phyloP scores from a whole-genome alignment of 2,888 invertebrate genomes.

The Agonum fuliginosum region DNA sequence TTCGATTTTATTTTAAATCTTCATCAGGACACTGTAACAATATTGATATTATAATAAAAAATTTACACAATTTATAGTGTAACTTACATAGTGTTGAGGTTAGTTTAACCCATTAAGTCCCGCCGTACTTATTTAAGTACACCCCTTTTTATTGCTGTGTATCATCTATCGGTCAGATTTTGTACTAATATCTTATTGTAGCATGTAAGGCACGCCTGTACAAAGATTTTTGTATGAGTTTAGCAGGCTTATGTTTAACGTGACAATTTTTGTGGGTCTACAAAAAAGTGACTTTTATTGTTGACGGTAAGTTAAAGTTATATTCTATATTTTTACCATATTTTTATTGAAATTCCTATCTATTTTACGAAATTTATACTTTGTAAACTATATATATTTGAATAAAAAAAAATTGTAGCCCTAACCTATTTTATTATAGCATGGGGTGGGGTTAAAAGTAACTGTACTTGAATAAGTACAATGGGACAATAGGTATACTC shows the following conservation, averaged over 20 bases:
- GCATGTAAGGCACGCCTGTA: not conserved
- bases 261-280: no score
- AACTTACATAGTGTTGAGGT: no score
- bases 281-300: no score
- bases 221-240: not conserved
- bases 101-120: not conserved
- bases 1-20: no score
- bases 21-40: no score
- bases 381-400: not conserved
- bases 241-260: no score
- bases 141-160: not conserved
- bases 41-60: no score
- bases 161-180: not conserved
- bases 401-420: not conserved
- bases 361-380: not conserved
- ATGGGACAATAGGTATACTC: not conserved
- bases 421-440: not conserved
- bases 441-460: not conserved
- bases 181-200: not conserved
- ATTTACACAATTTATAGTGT: no score
- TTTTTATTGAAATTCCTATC: no score
- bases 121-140: not conserved
- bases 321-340: no score
- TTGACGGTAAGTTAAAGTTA: no score
- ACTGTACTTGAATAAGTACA: conserved; percentile 6